Evolutionary conservation across 2,113 vertebrate genomes (phyloP).

Genomic region (Perca schrenkii): DNA sequence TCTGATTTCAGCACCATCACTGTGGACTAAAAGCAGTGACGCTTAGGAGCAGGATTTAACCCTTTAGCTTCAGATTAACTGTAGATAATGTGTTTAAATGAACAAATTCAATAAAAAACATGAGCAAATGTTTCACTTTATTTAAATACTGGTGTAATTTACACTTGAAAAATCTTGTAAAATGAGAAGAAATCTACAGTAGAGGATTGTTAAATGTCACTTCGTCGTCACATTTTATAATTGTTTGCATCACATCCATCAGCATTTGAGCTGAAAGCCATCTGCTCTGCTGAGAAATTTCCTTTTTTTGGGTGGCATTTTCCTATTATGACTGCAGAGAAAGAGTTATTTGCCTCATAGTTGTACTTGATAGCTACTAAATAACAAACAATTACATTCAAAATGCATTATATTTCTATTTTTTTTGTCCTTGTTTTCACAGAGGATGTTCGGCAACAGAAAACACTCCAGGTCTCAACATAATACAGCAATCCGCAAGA

Average conservation of each 20-base stretch:
- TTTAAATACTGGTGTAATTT: neutral
- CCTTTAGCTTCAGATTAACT: slow-evolving; percentile 62
- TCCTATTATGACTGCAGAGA: accelerated
- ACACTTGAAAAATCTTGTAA: accelerated
- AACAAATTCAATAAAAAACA: neutral
- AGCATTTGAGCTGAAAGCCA: neutral
- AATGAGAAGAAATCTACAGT: neutral
- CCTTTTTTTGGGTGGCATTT: neutral
- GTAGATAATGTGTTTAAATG: slow-evolving; percentile 34
- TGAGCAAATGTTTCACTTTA: neutral
- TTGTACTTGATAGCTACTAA: neutral
- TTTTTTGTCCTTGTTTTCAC: slow-evolving; percentile 38
- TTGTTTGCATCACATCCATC: neutral
- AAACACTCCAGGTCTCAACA: neutral
- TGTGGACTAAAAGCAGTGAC: slow-evolving; percentile 59
- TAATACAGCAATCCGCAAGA: neutral
- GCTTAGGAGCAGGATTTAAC: slow-evolving; percentile 66
- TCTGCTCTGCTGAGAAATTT: neutral
- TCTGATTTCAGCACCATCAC: slow-evolving; percentile 70
- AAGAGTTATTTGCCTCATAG: accelerated
- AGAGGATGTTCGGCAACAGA: slow-evolving; percentile 25
- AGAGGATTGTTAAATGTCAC: neutral
- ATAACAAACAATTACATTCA: neutral
- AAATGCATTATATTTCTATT: neutral
- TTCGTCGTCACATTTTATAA: neutral